Evolutionary conservation across 2,888 invertebrate genomes (phyloP).

Genomic region (Nephrotoma flavescens): DNA sequence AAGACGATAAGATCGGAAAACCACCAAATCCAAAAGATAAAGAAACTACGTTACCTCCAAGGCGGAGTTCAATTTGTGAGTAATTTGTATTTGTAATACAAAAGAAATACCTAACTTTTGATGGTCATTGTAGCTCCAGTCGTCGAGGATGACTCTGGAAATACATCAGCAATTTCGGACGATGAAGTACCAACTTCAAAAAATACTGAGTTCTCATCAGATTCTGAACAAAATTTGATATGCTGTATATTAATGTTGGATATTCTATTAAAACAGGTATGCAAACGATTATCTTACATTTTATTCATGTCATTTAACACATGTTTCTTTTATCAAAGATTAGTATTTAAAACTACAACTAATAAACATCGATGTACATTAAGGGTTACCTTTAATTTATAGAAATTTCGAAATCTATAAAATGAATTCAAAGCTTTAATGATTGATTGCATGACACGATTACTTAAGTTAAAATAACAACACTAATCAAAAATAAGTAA

Average conservation of each 20-base stretch:
- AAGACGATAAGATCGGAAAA: conserved; percentile 25
- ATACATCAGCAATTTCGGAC: conserved; percentile 52
- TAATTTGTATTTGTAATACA: conserved; percentile 8
- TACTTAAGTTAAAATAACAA: too few species aligned
- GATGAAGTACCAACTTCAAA: conserved; percentile 46
- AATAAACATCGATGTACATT: too few species aligned
- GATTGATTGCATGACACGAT: too few species aligned
- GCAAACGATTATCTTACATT: background rate
- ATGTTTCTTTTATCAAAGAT: too few species aligned
- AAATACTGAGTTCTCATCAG: conserved; percentile 52
- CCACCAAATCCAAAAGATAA: conserved; percentile 23
- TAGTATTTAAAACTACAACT: too few species aligned
- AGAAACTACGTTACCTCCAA: conserved; percentile 27
- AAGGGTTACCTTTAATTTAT: too few species aligned
- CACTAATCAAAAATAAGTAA: too few species aligned
- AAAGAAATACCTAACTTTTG: background rate
- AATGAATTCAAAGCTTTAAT: too few species aligned
- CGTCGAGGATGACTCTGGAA: conserved; percentile 52
- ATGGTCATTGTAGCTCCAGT: conserved; percentile 38
- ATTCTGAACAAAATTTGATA: conserved; percentile 66
- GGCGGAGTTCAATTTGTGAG: conserved; percentile 42
- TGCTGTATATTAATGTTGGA: conserved; percentile 96
- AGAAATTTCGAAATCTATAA: too few species aligned
- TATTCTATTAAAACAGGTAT: conserved; percentile 82
- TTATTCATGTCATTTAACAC: background rate